Evolutionary conservation across 2,113 vertebrate species (phyloP).

Genomic region (Lycaon pictus): DNA sequence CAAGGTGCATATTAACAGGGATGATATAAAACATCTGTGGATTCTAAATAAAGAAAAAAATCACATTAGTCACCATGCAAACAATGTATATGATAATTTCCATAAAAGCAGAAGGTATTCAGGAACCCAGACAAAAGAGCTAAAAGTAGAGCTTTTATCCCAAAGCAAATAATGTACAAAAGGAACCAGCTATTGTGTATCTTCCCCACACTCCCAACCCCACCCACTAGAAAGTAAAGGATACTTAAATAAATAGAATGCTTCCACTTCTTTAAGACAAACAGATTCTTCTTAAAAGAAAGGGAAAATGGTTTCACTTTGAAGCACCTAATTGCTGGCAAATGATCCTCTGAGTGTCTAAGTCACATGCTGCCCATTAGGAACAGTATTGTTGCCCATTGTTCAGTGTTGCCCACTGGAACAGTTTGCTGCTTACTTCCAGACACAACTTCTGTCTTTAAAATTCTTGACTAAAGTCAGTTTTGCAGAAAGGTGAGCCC

Average conservation of each 20-base stretch:
- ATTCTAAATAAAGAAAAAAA: slow-evolving; percentile 77
- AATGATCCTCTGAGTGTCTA: neutral
- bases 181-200: neutral
- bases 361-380: neutral
- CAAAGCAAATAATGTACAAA: neutral
- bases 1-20: slow-evolving; percentile 59
- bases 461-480: neutral
- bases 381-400: neutral
- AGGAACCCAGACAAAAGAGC: neutral
- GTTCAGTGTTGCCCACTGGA: neutral
- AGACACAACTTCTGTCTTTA: neutral
- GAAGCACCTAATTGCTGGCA: neutral
- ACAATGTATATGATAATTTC: slow-evolving; percentile 73
- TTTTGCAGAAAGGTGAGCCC: neutral
- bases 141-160: neutral
- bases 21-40: slow-evolving; percentile 81
- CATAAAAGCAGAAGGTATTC: slow-evolving; percentile 55
- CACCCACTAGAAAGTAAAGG: neutral
- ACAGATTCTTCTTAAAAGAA: slow-evolving; percentile 30
- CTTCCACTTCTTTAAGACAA: slow-evolving; percentile 28
- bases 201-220: too few species aligned
- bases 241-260: neutral
- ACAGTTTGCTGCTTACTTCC: slow-evolving; percentile 15
- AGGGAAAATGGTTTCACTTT: slow-evolving; percentile 25
- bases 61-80: slow-evolving; percentile 70